Conservation (phyloP, 1,140 invertebrate species). For the Camponotus floridanus region DNA sequence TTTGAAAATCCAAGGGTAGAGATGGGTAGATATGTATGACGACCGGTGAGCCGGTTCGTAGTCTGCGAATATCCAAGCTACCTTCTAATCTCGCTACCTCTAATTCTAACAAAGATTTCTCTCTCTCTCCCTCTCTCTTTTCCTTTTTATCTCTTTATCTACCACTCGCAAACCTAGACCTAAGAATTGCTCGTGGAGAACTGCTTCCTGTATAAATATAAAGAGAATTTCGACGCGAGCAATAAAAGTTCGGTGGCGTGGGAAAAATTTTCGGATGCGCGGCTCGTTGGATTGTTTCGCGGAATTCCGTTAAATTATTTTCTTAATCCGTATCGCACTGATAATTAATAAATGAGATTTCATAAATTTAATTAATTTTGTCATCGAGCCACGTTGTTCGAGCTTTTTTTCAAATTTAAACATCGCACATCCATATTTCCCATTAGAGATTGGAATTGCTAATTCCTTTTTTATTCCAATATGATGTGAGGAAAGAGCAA, state of each 20-base stretch:
- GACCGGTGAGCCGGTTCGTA: not conserved
- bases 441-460: not conserved
- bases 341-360: not conserved
- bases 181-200: conserved; percentile 14
- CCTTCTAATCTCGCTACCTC: conserved; percentile 51
- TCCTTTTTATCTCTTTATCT: not conserved
- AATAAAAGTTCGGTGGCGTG: not conserved
- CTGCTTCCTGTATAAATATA: not conserved
- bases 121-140: not conserved
- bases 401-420: not conserved
- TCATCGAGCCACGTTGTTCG: not conserved
- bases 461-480: not conserved
- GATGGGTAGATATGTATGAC: conserved; percentile 27
- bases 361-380: not conserved
- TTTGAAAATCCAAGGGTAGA: conserved; percentile 66
- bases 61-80: conserved; percentile 24
- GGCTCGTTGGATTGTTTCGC: not conserved
- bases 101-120: conserved; percentile 48
- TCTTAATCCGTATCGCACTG: not conserved
- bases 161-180: conserved; percentile 7
- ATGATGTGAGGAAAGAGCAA: not conserved
- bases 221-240: not conserved
- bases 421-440: not conserved
- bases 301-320: not conserved
- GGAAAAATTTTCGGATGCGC: not conserved